phyloP scores from a whole-genome alignment of 2,797 vertebrate species.

The Silurus lanzhouensis region DNA sequence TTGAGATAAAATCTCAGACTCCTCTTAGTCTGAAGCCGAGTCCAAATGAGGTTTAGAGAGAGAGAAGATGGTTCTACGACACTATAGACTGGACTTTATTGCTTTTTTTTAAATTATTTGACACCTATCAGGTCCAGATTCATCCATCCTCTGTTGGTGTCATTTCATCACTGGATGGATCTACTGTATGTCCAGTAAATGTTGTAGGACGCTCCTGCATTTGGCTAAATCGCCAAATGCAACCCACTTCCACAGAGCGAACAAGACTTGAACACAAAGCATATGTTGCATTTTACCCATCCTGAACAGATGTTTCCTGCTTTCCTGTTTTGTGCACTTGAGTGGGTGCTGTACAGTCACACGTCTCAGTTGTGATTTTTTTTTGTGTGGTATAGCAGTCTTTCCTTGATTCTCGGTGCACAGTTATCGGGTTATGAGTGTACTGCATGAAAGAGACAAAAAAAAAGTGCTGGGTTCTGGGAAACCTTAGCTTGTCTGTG shows the following conservation, averaged over 20 bases:
- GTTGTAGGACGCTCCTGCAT: background rate
- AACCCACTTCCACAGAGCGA: background rate
- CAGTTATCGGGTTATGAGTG: background rate
- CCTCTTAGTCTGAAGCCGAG: too few species aligned
- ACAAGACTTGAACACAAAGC: background rate
- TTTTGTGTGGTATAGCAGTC: too few species aligned
- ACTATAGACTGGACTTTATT: too few species aligned
- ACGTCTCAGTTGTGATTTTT: background rate
- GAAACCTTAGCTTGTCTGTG: background rate
- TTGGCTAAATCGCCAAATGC: background rate
- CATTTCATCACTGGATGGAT: background rate
- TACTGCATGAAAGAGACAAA: too few species aligned
- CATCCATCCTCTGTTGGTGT: background rate
- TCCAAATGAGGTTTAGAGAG: too few species aligned
- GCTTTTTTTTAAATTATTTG: too few species aligned
- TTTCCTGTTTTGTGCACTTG: conserved; percentile 2
- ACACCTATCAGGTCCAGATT: too few species aligned
- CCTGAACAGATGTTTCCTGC: conserved; percentile 27
- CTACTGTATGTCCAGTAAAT: too few species aligned
- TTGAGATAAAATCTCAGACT: too few species aligned
- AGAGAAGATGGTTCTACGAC: too few species aligned
- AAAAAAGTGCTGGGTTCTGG: background rate
- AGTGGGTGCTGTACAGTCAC: background rate
- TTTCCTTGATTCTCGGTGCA: too few species aligned
- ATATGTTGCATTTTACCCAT: background rate